These are phyloP conservation scores for Tethea ocularis DNA, from an alignment of 2,888 invertebrate genomes.

Conservation along the genomic window DNA sequence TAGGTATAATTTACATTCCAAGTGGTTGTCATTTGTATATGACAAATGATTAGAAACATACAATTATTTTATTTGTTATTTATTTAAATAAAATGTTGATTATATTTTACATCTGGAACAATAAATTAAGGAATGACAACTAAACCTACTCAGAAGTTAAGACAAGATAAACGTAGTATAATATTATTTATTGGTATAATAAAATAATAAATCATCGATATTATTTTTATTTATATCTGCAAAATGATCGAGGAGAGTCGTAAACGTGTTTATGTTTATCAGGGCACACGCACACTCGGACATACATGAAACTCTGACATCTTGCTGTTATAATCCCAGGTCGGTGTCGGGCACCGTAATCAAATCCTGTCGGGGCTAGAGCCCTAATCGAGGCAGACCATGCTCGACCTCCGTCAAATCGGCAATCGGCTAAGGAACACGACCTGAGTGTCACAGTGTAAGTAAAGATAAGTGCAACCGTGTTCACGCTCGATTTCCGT, in stretches of 20 bases:
- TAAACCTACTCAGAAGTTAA: too few species aligned
- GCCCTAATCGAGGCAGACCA: constrained; percentile 69
- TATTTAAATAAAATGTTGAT: too few species aligned
- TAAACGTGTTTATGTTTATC: constrained; percentile 29
- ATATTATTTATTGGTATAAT: too few species aligned
- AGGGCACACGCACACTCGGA: constrained; percentile 12
- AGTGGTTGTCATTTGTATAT: too few species aligned
- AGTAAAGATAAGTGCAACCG: constrained; percentile 54
- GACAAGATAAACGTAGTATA: too few species aligned
- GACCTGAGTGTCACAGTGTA: constrained; percentile 57
- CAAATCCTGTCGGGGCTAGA: constrained; percentile 63
- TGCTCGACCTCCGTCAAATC: constrained; percentile 75
- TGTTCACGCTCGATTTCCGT: constrained; percentile 13
- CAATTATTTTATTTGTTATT: too few species aligned
- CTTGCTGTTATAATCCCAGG: constrained; percentile 46
- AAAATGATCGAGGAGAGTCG: not conserved
- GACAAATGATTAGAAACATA: too few species aligned
- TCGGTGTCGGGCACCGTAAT: constrained; percentile 58
- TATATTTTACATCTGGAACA: too few species aligned
- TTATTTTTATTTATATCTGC: not conserved
- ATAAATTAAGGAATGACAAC: too few species aligned
- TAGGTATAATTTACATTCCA: too few species aligned
- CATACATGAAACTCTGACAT: constrained; percentile 36
- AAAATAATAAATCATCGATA: too few species aligned
- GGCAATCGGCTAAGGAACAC: constrained; percentile 53